Base-by-base conservation (phyloP, 2,797 vertebrate species). In the Salarias fasciatus region DNA sequence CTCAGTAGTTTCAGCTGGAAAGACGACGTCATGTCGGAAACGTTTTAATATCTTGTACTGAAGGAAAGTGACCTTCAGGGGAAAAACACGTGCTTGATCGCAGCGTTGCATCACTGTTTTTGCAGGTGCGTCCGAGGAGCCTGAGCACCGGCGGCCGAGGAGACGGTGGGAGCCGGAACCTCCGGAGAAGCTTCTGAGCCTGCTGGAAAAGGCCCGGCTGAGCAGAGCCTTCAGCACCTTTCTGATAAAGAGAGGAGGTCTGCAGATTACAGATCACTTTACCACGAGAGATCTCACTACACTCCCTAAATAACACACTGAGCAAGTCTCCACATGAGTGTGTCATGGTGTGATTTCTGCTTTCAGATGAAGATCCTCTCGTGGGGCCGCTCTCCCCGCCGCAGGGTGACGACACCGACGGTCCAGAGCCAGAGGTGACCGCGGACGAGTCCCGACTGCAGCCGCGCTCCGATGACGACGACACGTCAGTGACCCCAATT, bases 401-500 rank as follows among this genome's bases (percentile, higher is more conserved):
- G 14, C 60, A 49, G 13, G 92, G 58, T 5, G 90, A 97, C 50
- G 78, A 84, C 75, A 84, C 89, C 0, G 97, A 98, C 1, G 94
- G 96, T 46, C 89, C 72, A 0, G 53, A 79, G 6, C 88, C 83
- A 35, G 84, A 85, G n/a, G 75, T 77, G 45, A 4, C 14, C 3
- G 2, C 76, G 24, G 94, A 97, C 45, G 75, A 88, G 53, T 90
- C 92, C 65, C 92, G 95, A 42, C 79, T 95, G 28, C 92, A 94
- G 69, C 89, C 94, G 11, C 88, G 94, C 74, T 94, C 94, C 45
- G 96, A 97, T 54, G 95, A 96, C 5, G 95, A 97, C 54, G 97
- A 99, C 91, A 98, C 96, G 95, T 99, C 87, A 56, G 96, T 91
- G 14, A 45, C 28, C 1, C 11, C 15, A 28, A 12, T 6, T 8